Evolutionary conservation across 2,113 vertebrate genomes (phyloP).

Genomic region (Chaetodon auriga): DNA sequence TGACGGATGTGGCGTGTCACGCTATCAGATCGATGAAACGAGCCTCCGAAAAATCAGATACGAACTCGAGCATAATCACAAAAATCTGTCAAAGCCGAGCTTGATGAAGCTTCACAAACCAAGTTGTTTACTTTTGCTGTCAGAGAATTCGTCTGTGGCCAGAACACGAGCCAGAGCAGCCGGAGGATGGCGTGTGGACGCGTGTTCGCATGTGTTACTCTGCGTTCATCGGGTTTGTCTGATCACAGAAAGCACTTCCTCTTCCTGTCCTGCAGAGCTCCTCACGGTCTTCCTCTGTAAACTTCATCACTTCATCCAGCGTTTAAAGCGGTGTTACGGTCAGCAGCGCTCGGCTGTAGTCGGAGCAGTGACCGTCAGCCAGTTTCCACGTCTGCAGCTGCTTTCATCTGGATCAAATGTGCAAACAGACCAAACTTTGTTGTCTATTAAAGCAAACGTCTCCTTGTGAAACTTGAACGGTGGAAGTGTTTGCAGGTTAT

Average conservation of each 20-base stretch:
- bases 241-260: neutral
- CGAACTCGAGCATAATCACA: neutral
- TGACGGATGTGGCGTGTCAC: neutral
- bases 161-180: no score
- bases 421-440: no score
- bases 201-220: no score
- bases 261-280: neutral
- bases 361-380: no score
- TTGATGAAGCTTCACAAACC: neutral
- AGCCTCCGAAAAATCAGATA: neutral
- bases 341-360: no score
- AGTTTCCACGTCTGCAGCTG: no score
- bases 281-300: neutral
- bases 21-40: neutral
- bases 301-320: neutral
- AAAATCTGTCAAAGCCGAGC: neutral
- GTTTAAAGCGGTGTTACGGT: neutral
- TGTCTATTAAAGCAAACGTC: no score
- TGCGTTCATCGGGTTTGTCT: neutral
- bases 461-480: no score
- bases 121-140: neutral
- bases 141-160: neutral
- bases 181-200: neutral
- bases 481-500: no score
- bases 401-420: no score